These are phyloP conservation scores for Clepsis dumicolana DNA, from an alignment of 2,888 invertebrate genomes.

Conservation along the genomic window DNA sequence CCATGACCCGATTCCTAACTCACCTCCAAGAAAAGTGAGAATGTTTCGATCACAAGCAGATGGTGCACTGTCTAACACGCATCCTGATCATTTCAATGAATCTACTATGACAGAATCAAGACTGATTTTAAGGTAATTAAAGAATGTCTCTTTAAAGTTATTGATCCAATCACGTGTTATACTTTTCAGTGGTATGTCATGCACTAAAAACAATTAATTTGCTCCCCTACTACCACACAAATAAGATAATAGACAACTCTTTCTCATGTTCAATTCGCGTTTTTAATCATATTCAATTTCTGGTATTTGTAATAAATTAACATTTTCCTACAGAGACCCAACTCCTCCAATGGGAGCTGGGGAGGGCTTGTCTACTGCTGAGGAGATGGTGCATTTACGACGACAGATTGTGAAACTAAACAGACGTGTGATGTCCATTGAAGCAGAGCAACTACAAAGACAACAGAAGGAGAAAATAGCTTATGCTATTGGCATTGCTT, in stretches of 20 bases:
- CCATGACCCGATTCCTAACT: slow-evolving; percentile 63
- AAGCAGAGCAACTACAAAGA: slow-evolving; percentile 93
- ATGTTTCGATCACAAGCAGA: slow-evolving; percentile 73
- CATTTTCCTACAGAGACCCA: slow-evolving; percentile 83
- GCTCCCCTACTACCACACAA: no score
- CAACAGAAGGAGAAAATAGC: slow-evolving; percentile 95
- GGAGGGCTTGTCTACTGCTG: slow-evolving; percentile 89
- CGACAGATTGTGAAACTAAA: slow-evolving; percentile 95
- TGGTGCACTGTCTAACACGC: slow-evolving; percentile 73
- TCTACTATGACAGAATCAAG: slow-evolving; percentile 81
- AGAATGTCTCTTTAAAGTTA: neutral
- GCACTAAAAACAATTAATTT: no score
- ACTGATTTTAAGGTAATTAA: slow-evolving; percentile 71
- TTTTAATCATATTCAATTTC: no score
- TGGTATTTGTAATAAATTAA: neutral
- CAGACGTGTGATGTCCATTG: slow-evolving; percentile 94
- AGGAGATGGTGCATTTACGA: slow-evolving; percentile 93
- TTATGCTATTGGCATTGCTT: slow-evolving; percentile 93
- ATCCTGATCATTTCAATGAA: slow-evolving; percentile 76
- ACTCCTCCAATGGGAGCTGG: slow-evolving; percentile 88
- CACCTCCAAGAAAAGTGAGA: slow-evolving; percentile 72
- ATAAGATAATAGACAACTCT: no score
- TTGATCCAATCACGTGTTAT: neutral
- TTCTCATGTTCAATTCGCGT: no score
- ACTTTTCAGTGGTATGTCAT: no score